These are phyloP conservation scores for Falco rusticolus DNA, from an alignment of 2,797 vertebrate species.

Conservation along the genomic window DNA sequence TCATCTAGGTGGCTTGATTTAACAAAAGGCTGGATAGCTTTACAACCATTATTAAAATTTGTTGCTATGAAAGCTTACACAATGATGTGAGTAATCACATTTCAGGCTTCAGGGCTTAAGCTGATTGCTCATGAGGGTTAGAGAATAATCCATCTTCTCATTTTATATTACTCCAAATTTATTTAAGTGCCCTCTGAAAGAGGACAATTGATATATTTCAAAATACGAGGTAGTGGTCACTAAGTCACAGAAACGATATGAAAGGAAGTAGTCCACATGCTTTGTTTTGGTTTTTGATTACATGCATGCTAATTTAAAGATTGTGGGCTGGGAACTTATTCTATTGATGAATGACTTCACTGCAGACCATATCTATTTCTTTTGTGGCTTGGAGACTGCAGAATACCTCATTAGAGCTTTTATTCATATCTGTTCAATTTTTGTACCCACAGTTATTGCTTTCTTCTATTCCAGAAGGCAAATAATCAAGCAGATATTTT, in stretches of 20 bases:
- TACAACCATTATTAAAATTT: constrained; percentile 26
- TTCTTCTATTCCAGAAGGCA: background rate
- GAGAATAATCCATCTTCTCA: constrained; percentile 20
- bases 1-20: background rate
- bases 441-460: background rate
- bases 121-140: constrained; percentile 6
- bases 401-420: background rate
- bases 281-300: background rate
- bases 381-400: background rate
- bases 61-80: background rate
- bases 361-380: background rate
- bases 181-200: background rate
- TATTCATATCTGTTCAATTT: background rate
- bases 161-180: constrained; percentile 2
- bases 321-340: background rate
- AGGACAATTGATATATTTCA: background rate
- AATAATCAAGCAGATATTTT: background rate
- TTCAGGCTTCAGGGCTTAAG: constrained; percentile 13
- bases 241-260: background rate
- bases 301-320: background rate
- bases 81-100: constrained; percentile 14
- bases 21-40: constrained; percentile 17
- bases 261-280: background rate
- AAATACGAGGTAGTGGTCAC: background rate
- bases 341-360: background rate